Conservation (phyloP, 2,888 invertebrate genomes). For the Dugesia japonica region DNA sequence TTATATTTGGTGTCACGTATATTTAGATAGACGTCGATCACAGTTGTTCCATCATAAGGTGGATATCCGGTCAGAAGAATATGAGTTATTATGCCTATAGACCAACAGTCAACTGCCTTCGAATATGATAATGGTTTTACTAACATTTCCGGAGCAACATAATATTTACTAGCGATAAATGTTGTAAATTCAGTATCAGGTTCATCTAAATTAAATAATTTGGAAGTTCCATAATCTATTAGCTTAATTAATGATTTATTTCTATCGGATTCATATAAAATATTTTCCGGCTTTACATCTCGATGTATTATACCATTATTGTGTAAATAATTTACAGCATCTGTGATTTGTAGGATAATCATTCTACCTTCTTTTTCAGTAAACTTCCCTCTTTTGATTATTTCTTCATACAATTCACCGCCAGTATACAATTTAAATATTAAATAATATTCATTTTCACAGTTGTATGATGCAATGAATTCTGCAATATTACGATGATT, state of each 20-base stretch:
- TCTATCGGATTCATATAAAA: not conserved
- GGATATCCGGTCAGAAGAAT: not conserved
- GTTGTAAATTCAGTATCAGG: not conserved
- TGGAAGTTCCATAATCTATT: not conserved
- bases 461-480: not conserved
- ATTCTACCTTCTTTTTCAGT: not conserved
- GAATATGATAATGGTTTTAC: not conserved
- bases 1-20: not conserved
- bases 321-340: not conserved
- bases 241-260: not conserved
- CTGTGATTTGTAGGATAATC: not conserved
- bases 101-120: not conserved
- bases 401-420: not conserved
- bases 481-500: not conserved
- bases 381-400: not conserved
- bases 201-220: not conserved
- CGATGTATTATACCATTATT: not conserved
- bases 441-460: not conserved
- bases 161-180: conserved; percentile 7
- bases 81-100: not conserved
- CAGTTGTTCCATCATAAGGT: not conserved
- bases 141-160: not conserved
- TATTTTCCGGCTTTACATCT: not conserved
- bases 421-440: not conserved
- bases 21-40: not conserved